These are phyloP conservation scores for Idaea dimidiata DNA, from an alignment of 2,888 invertebrate species.

Conservation along the genomic window DNA sequence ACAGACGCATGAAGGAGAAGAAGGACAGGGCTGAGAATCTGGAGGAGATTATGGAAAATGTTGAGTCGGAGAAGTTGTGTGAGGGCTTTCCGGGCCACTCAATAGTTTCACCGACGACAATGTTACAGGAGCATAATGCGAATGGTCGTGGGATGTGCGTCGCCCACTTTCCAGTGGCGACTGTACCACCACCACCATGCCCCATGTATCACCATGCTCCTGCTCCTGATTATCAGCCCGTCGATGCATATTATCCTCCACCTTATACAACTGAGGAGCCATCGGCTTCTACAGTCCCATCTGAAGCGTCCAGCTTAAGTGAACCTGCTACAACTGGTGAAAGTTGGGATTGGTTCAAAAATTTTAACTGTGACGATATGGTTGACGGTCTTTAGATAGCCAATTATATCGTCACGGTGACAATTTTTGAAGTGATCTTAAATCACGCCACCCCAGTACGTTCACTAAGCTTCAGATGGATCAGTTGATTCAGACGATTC, in stretches of 20 bases:
- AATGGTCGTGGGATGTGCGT: constrained; percentile 37
- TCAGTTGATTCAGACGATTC: too few relatives aligned
- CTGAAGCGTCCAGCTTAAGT: constrained; percentile 24
- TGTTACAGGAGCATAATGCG: constrained; percentile 40
- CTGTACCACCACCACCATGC: constrained; percentile 23
- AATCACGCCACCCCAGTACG: too few relatives aligned
- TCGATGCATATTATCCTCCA: constrained; percentile 35
- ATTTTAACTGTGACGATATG: constrained; percentile 25
- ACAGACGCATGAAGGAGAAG: constrained; percentile 88
- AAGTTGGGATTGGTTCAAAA: constrained; percentile 59
- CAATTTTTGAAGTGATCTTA: too few relatives aligned
- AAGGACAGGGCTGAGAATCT: constrained; percentile 73
- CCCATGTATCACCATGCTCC: too few relatives aligned
- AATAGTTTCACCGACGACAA: constrained; percentile 42
- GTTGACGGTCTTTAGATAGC: too few relatives aligned
- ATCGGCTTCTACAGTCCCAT: constrained; percentile 21
- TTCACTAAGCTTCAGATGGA: too few relatives aligned
- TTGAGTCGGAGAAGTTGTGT: too few relatives aligned
- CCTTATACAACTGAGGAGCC: constrained; percentile 29
- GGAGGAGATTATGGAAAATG: constrained; percentile 50
- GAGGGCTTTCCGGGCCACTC: too few relatives aligned
- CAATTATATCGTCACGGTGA: too few relatives aligned
- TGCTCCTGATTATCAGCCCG: constrained; percentile 35
- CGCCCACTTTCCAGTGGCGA: constrained; percentile 39
- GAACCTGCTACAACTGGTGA: constrained; percentile 33